Evolutionary conservation across 2,888 invertebrate species (phyloP).

Genomic region (Gibbula magus): DNA sequence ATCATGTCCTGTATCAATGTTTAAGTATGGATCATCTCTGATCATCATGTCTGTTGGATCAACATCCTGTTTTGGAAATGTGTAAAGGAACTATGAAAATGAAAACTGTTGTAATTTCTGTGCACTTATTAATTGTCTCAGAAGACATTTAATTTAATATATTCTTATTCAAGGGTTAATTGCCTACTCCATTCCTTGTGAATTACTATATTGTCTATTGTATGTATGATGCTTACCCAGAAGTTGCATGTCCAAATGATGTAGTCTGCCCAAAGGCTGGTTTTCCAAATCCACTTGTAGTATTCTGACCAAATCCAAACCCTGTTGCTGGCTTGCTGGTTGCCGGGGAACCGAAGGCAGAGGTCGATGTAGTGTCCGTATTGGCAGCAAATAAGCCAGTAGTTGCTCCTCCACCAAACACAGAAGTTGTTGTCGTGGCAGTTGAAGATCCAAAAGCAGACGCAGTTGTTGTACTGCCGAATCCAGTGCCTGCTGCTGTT

Average conservation of each 20-base stretch:
- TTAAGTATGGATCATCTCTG: no score
- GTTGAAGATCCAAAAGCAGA: conserved; percentile 22
- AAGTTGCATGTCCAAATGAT: conserved; percentile 47
- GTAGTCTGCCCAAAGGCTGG: conserved; percentile 48
- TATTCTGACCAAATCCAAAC: neutral
- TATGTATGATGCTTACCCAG: conserved; percentile 30
- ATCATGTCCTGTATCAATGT: no score
- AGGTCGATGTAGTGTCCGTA: conserved; percentile 24
- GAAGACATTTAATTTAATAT: no score
- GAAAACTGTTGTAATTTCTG: no score
- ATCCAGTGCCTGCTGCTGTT: conserved; percentile 37
- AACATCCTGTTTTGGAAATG: no score
- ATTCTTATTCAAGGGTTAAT: no score
- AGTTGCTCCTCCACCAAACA: conserved; percentile 27
- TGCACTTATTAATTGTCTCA: no score
- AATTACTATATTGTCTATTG: no score
- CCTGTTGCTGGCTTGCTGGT: neutral
- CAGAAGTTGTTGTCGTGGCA: conserved; percentile 22
- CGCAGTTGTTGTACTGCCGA: conserved; percentile 2
- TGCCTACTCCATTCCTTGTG: no score
- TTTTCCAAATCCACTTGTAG: conserved; percentile 27
- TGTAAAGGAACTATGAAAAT: no score
- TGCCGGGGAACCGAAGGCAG: conserved; percentile 34
- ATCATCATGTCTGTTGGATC: no score
- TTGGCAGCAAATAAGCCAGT: conserved; percentile 37